Evolutionary conservation across 2,797 vertebrate species (phyloP), one percentile per base, ranked within the genome.

Genomic region (Clarias platycephalus): DNA sequence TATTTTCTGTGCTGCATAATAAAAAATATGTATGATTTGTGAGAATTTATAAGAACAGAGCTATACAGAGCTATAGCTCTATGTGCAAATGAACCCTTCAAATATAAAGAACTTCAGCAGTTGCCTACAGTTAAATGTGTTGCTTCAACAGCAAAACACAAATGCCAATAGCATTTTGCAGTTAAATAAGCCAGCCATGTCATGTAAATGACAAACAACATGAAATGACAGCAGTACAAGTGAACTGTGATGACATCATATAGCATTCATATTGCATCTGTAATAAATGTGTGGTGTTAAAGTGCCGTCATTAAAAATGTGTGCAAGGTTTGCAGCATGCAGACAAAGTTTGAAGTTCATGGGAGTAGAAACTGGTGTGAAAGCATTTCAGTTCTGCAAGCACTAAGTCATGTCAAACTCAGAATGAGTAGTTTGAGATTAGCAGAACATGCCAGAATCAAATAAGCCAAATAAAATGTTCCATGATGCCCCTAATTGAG

Each of bases 81-180:
- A 49, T 49, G 44, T 49, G 44, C 10, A 49, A 49, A 49, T 49
- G 10, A 49, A 49, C 44, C 10, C 44, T 49, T 49, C 44, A 49
- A 49, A 10, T 13, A 49, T 49, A 49, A 49, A 49, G 10, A 12
- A 10, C 76, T 84, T 64, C 66, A 53, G 84, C 26, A 64, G 31
- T 6, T 83, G 63, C 44, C 57, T 72, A 55, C 76, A 53, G 24
- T 74, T 62, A 20, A 81, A 71, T 76, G 83, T 80, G 85, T 58
- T 75, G 60, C 83, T 84, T 82, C 55, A 80, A 53, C 40, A 71
- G 55, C 58, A 81, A 77, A 62, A 57, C 83, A 72, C 26, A 71
- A 79, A 64, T 79, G 57, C 18, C 22, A 49, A 58, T 55, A 82
- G n/a, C 31, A 34, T 80, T 49, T 49, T 49, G 10, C 44, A 49